Percentiles rank a stretch among this genome's conserved stretches.
Conservation (phyloP, 2,113 vertebrate genomes). For the Pachyramphus minor region DNA sequence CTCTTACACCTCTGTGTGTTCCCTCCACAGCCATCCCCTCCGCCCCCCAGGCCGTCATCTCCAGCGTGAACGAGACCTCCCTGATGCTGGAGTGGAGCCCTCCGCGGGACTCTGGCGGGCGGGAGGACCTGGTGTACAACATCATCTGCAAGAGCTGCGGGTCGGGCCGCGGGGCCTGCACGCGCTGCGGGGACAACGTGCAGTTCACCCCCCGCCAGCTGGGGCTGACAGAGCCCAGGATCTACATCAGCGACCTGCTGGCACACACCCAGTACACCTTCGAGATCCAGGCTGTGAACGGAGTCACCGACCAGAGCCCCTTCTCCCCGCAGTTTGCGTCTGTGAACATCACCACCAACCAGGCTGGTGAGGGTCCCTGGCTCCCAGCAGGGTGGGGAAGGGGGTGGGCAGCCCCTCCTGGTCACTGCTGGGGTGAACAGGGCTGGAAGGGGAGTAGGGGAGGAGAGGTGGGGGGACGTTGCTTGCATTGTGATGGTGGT, state of each 20-base stretch:
- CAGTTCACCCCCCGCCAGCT: constrained; percentile 91
- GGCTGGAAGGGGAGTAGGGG: background rate
- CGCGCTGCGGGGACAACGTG: constrained; percentile 93
- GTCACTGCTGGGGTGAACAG: background rate
- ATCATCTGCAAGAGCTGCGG: constrained; percentile 96
- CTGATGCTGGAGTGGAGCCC: constrained; percentile 89
- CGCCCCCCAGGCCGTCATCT: constrained; percentile 86
- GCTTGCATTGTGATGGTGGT: fast-evolving
- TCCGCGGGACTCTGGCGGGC: constrained; percentile 82
- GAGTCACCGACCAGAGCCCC: constrained; percentile 93
- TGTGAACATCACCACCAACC: constrained; percentile 97
- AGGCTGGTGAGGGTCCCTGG: constrained; percentile 82
- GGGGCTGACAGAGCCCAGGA: constrained; percentile 80
- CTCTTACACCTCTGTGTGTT: background rate
- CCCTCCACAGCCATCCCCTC: constrained; percentile 83
- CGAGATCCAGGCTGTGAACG: constrained; percentile 93
- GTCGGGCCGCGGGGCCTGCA: constrained; percentile 82
- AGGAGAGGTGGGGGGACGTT: background rate
- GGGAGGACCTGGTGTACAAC: constrained; percentile 93
- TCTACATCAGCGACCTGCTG: constrained; percentile 90
- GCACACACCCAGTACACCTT: constrained; percentile 97
- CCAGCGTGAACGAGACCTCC: constrained; percentile 93
- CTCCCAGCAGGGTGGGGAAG: no score
- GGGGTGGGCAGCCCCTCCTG: background rate
- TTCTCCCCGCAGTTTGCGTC: constrained; percentile 88